Percentiles rank a stretch among this genome's conserved stretches.
phyloP scores from a whole-genome alignment of 2,797 vertebrate genomes.

The Dermochelys coriacea region DNA sequence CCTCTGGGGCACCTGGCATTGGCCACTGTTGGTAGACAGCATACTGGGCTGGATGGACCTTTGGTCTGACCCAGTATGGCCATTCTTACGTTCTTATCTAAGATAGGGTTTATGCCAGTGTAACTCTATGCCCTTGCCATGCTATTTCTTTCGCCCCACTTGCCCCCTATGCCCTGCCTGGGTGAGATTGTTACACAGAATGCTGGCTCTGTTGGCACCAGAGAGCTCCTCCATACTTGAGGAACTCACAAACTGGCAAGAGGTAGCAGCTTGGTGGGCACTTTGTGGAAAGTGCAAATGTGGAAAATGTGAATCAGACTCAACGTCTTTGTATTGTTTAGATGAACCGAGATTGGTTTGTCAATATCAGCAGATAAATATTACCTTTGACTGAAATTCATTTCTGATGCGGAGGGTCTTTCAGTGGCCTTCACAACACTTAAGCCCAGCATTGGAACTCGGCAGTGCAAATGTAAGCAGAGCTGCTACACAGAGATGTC shows the following conservation, averaged over 20 bases:
- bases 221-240: conserved; percentile 54
- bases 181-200: conserved; percentile 52
- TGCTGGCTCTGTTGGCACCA: conserved; percentile 49
- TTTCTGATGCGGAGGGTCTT: conserved; percentile 27
- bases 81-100: background rate
- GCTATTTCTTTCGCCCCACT: background rate
- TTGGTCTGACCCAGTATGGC: too few relatives aligned
- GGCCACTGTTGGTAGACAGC: too few relatives aligned
- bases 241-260: conserved; percentile 59
- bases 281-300: too few relatives aligned
- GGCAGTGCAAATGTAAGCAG: background rate
- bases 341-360: conserved; percentile 57
- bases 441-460: background rate
- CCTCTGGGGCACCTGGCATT: too few relatives aligned
- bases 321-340: conserved; percentile 71
- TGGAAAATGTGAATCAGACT: conserved; percentile 43
- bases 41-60: too few relatives aligned
- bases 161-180: background rate
- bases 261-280: conserved; percentile 44
- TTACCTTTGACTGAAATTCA: conserved; percentile 47
- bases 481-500: conserved; percentile 14
- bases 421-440: background rate
- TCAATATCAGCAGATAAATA: conserved; percentile 63
- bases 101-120: background rate
- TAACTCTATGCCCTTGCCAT: background rate